These are phyloP conservation scores for Petrolisthes manimaculis DNA, from an alignment of 2,888 invertebrate genomes.

Conservation along the genomic window DNA sequence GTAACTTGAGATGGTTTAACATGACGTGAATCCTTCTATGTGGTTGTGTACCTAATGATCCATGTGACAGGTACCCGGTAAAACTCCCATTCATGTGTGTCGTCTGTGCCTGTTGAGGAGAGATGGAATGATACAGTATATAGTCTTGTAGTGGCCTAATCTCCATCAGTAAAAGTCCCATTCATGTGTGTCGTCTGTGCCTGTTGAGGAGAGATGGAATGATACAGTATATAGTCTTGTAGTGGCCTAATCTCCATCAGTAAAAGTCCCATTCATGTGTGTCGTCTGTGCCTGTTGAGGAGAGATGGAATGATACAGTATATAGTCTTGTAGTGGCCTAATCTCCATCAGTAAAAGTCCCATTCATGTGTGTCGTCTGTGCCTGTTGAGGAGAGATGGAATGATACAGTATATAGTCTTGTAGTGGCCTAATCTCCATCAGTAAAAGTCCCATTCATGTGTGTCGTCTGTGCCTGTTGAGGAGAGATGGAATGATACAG, in stretches of 20 bases:
- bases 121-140: background rate
- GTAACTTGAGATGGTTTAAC: slow-evolving; percentile 79
- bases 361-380: slow-evolving; percentile 62
- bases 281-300: slow-evolving; percentile 55
- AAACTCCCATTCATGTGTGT: slow-evolving; percentile 64
- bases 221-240: background rate
- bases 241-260: no score
- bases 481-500: background rate
- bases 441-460: slow-evolving; percentile 65
- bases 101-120: slow-evolving; percentile 51
- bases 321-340: background rate
- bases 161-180: slow-evolving; percentile 42
- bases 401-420: background rate
- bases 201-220: slow-evolving; percentile 19
- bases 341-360: slow-evolving; percentile 63
- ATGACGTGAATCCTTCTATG: slow-evolving; percentile 72
- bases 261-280: slow-evolving; percentile 64
- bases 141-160: background rate
- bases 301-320: background rate
- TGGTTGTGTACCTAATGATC: slow-evolving; percentile 18
- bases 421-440: no score
- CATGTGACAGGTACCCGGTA: slow-evolving; percentile 46
- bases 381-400: slow-evolving; percentile 39
- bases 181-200: slow-evolving; percentile 63
- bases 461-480: slow-evolving; percentile 56